Evolutionary conservation across 2,113 vertebrate genomes (phyloP).

Genomic region (Xyrauchen texanus): DNA sequence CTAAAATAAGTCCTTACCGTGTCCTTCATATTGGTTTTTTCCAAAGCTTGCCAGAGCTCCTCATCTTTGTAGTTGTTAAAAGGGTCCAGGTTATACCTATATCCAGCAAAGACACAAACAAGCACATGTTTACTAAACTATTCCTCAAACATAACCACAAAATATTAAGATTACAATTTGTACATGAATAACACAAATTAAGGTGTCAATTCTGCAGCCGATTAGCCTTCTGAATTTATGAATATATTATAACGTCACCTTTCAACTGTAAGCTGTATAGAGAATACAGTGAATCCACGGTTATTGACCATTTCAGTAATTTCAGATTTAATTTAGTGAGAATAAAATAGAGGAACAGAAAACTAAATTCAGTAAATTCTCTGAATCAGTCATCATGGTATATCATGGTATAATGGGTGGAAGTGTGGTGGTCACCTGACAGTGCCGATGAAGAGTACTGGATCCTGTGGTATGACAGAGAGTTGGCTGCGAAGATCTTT

Average conservation of each 20-base stretch:
- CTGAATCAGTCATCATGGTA: not conserved
- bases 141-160: not conserved
- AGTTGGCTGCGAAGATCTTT: constrained; percentile 78
- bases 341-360: not conserved
- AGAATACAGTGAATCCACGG: too few species aligned
- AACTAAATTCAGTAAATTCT: not conserved
- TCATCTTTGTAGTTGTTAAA: constrained; percentile 72
- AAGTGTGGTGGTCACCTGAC: constrained; percentile 69
- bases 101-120: constrained; percentile 2
- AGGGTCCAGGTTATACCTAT: constrained; percentile 78
- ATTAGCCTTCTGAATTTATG: not conserved
- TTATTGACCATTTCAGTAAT: not conserved
- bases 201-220: not conserved
- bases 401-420: not conserved
- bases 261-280: too few species aligned
- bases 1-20: constrained; percentile 56
- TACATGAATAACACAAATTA: too few species aligned
- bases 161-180: too few species aligned
- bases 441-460: constrained; percentile 79
- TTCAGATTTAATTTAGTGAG: not conserved
- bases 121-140: not conserved
- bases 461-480: constrained; percentile 83
- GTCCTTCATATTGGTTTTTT: constrained; percentile 79
- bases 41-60: constrained; percentile 76
- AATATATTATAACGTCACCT: too few species aligned